Percentiles rank a stretch among this genome's conserved stretches.
Conservation (phyloP, 2,113 vertebrate genomes). For the Strigops habroptila region DNA sequence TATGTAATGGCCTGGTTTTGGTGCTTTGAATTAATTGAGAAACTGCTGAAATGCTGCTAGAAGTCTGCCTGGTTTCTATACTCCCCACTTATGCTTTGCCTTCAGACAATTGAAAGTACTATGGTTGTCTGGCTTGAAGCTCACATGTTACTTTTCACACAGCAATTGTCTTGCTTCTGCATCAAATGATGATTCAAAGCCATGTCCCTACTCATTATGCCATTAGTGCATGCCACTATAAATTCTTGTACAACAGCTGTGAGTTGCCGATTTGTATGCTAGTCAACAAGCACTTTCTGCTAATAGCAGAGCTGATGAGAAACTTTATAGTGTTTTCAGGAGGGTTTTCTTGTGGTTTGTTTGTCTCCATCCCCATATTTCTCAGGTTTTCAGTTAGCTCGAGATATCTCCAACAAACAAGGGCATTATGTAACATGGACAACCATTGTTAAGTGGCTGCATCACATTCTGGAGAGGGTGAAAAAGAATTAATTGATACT, state of each 20-base stretch:
- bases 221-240: background rate
- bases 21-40: background rate
- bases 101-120: background rate
- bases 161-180: background rate
- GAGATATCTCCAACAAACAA: background rate
- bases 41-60: background rate
- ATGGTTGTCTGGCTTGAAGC: background rate
- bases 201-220: background rate
- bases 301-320: background rate
- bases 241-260: background rate
- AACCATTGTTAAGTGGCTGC: background rate
- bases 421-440: background rate
- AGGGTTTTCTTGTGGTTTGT: background rate
- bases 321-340: rapidly evolving
- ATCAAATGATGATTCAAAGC: background rate
- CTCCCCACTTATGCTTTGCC: background rate
- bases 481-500: background rate
- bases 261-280: background rate
- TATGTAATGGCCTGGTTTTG: background rate
- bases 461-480: background rate
- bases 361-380: background rate
- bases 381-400: background rate
- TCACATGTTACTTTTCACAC: rapidly evolving
- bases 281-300: background rate
- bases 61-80: background rate